Conservation (phyloP, 2,797 vertebrate species). For the Lophura swinhoii region DNA sequence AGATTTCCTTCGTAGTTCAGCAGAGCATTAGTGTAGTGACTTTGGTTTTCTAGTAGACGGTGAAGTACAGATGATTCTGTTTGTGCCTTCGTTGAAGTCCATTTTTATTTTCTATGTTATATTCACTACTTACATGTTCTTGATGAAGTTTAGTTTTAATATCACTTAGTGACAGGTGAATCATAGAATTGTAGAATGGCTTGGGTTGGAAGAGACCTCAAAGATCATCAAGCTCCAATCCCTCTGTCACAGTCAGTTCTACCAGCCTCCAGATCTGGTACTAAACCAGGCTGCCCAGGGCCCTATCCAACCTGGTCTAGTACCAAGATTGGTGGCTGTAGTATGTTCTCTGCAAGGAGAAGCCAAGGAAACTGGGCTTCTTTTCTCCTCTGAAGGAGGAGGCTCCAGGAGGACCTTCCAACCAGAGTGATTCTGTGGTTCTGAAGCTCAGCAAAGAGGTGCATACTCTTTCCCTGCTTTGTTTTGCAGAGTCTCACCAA, state of each 20-base stretch:
- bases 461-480: not conserved
- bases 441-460: not conserved
- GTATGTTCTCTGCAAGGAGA: not conserved
- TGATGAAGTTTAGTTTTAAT: not conserved
- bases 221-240: too few relatives aligned
- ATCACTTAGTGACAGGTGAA: not conserved
- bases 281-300: too few relatives aligned
- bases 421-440: fast-evolving
- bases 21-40: not conserved
- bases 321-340: not conserved
- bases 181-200: too few relatives aligned
- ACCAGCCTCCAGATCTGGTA: too few relatives aligned
- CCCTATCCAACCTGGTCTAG: too few relatives aligned
- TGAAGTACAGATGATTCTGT: not conserved
- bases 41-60: not conserved
- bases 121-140: not conserved
- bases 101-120: not conserved
- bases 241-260: too few relatives aligned
- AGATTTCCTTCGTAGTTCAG: too few relatives aligned
- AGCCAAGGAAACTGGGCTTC: not conserved
- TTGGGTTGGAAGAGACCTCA: too few relatives aligned
- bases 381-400: not conserved
- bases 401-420: not conserved
- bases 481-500: constrained; percentile 92
- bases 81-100: not conserved